Conservation (phyloP, 2,797 vertebrate species). For the Esox lucius region DNA sequence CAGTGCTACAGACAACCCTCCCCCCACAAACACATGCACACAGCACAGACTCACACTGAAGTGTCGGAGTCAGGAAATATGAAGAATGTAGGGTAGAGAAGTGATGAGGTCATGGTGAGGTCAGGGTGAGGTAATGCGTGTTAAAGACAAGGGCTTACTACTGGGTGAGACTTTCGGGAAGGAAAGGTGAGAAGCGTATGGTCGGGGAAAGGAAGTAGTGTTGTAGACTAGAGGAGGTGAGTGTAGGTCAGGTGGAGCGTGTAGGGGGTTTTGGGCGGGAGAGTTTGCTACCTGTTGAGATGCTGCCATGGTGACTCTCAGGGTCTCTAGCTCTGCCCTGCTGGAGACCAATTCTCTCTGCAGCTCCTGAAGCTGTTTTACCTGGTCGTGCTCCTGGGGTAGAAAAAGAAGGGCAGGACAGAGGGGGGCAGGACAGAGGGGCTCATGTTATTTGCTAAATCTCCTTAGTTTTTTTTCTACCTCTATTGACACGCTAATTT, state of each 20-base stretch:
- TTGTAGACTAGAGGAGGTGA: conserved; percentile 17
- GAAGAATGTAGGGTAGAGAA: neutral
- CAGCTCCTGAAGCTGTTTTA: conserved; percentile 81
- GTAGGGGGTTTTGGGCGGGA: conserved; percentile 5
- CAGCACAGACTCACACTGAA: neutral
- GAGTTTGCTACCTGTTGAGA: conserved; percentile 79
- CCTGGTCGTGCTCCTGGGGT: conserved; percentile 84
- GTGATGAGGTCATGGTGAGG: neutral
- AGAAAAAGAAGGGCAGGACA: neutral
- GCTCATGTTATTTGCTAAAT: neutral
- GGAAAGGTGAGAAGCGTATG: neutral
- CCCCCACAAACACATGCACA: neutral
- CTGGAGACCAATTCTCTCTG: conserved; percentile 84
- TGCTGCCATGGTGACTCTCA: conserved; percentile 75
- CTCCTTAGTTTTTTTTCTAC: neutral
- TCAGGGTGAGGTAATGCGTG: neutral
- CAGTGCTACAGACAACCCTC: neutral
- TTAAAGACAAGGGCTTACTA: neutral
- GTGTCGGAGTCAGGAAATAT: neutral
- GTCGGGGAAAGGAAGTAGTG: neutral
- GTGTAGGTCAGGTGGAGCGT: neutral
- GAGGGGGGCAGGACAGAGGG: conserved; percentile 1
- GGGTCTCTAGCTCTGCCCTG: conserved; percentile 80
- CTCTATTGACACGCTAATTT: neutral
- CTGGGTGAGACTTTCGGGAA: neutral